Conservation (phyloP, 1,140 invertebrate genomes). For the Anastatus disparis region DNA sequence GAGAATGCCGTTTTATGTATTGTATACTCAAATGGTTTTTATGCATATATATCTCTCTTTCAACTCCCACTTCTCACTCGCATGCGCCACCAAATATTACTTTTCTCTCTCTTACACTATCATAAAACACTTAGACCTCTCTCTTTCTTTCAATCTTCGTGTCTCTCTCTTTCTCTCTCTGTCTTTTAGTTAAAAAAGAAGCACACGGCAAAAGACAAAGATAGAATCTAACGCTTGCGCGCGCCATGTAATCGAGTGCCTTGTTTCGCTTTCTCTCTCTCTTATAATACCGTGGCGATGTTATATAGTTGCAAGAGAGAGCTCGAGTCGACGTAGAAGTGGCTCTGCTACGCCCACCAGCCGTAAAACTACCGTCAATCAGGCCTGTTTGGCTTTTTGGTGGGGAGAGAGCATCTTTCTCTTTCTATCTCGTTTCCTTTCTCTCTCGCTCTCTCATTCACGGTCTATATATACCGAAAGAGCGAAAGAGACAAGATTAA, state of each 20-base stretch:
- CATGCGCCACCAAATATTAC: not conserved
- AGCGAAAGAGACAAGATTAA: too few species aligned
- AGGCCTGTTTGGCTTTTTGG: slow-evolving; percentile 3
- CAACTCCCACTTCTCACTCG: too few species aligned
- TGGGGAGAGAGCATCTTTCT: not conserved
- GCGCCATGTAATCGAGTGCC: slow-evolving; percentile 32
- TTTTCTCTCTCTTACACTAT: not conserved
- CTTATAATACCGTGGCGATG: too few species aligned
- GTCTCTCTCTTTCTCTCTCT: not conserved
- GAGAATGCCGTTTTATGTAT: too few species aligned
- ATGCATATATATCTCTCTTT: too few species aligned
- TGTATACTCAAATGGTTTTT: too few species aligned
- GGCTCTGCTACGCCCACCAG: slow-evolving; percentile 38
- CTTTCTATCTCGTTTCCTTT: not conserved
- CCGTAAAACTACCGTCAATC: slow-evolving; percentile 42
- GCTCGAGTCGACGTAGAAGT: slow-evolving; percentile 31
- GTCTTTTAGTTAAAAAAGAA: too few species aligned
- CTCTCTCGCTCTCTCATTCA: not conserved
- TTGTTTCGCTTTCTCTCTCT: not conserved
- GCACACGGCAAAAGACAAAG: not conserved
- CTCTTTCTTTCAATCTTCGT: not conserved
- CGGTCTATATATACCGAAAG: too few species aligned
- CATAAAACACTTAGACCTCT: not conserved
- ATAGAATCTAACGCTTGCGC: slow-evolving; percentile 5
- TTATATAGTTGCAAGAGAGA: too few species aligned